Percentiles rank a stretch among this genome's conserved stretches.
Conservation (phyloP, 2,888 invertebrate genomes). For the Globia sparganii region DNA sequence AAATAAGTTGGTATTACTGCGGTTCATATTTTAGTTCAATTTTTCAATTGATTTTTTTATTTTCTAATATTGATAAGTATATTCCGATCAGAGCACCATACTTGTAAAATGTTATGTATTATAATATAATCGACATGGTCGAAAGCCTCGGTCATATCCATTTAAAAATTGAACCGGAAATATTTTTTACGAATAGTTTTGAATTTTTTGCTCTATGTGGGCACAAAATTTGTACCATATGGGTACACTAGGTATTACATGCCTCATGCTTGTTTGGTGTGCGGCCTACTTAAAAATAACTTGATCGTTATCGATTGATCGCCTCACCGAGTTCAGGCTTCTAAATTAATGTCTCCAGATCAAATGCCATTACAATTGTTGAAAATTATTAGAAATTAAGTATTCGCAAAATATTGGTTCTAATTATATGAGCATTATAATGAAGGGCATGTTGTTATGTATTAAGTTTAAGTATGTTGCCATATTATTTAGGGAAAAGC, state of each 20-base stretch:
- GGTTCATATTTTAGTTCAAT: neutral
- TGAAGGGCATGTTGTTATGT: slow-evolving; percentile 36
- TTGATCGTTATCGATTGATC: slow-evolving; percentile 32
- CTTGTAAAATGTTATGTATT: no score
- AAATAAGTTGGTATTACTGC: neutral
- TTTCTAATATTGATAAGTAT: neutral
- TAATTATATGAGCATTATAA: slow-evolving; percentile 36
- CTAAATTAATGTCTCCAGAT: slow-evolving; percentile 32
- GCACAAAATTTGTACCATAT: neutral
- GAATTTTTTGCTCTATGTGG: neutral
- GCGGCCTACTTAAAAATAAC: slow-evolving; percentile 7
- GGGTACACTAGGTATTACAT: neutral
- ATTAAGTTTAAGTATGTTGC: slow-evolving; percentile 55
- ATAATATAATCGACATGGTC: slow-evolving; percentile 1
- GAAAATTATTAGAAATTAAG: slow-evolving; percentile 56
- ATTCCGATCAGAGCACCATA: no score
- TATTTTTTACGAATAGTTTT: neutral
- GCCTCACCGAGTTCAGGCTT: slow-evolving; percentile 39
- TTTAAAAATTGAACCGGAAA: neutral
- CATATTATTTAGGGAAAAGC: slow-evolving; percentile 53
- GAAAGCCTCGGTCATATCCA: slow-evolving; percentile 5
- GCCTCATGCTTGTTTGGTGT: slow-evolving; percentile 40
- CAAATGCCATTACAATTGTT: slow-evolving; percentile 54
- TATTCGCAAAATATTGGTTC: slow-evolving; percentile 55
- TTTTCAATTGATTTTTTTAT: neutral